Evolutionary conservation across 2,797 vertebrate species (phyloP).

Genomic region (Melopsittacus undulatus): DNA sequence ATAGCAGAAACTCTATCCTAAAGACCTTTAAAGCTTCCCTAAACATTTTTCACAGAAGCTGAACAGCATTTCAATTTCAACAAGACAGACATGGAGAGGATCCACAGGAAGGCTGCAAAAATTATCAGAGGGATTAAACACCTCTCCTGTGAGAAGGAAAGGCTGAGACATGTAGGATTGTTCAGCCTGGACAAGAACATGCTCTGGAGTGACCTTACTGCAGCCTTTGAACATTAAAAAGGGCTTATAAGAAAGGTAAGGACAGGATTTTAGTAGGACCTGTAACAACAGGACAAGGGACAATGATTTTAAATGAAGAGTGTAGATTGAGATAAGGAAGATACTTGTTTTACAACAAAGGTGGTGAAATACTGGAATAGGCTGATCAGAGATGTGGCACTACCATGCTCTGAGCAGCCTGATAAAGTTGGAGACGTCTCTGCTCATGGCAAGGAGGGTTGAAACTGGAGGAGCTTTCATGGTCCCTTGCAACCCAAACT

Average conservation of each 20-base stretch:
- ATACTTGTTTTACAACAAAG: background rate
- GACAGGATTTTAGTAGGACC: background rate
- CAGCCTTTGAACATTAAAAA: background rate
- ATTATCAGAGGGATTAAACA: accelerated
- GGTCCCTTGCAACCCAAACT: background rate
- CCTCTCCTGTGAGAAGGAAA: background rate
- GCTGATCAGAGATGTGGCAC: background rate
- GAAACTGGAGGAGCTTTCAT: background rate
- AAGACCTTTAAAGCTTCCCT: background rate
- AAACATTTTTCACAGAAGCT: background rate
- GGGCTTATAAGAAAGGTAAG: background rate
- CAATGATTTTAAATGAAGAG: background rate
- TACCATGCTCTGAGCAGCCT: background rate
- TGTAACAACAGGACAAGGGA: background rate
- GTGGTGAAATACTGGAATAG: background rate
- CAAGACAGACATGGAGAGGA: background rate
- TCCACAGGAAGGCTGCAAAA: background rate
- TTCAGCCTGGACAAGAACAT: background rate
- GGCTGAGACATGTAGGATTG: background rate
- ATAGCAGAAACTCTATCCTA: background rate
- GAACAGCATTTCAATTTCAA: background rate
- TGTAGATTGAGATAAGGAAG: background rate
- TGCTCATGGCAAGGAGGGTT: background rate
- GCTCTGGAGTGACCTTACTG: background rate
- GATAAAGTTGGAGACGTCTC: background rate